Conservation (phyloP, 1,140 invertebrate genomes). For the Pseudachorutes palmiensis region DNA sequence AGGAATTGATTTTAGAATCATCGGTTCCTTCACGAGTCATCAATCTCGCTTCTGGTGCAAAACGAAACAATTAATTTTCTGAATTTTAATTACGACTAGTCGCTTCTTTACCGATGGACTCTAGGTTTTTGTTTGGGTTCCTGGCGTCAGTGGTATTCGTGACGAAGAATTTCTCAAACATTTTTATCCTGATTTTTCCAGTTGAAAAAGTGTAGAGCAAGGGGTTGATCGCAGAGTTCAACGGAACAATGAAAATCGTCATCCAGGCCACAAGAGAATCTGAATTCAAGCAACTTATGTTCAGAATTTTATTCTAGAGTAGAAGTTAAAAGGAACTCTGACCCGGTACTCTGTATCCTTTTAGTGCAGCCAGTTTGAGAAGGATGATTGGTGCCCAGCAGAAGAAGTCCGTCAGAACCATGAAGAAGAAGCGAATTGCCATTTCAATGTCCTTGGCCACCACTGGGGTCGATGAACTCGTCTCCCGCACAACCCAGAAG, state of each 20-base stretch:
- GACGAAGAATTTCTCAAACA: background rate
- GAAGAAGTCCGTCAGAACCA: conserved; percentile 61
- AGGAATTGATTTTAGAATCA: conserved; percentile 3
- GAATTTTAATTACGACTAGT: too few species aligned
- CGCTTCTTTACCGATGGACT: conserved; percentile 1
- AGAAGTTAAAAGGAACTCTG: conserved; percentile 24
- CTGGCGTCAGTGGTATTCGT: background rate
- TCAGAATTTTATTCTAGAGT: background rate
- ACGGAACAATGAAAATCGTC: background rate
- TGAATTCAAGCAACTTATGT: background rate
- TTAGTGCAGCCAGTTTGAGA: conserved; percentile 58
- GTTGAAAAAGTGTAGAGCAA: conserved; percentile 7
- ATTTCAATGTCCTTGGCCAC: conserved; percentile 57
- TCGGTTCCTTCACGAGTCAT: background rate
- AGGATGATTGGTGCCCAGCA: conserved; percentile 68
- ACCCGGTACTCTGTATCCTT: conserved; percentile 49
- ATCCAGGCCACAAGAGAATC: conserved; percentile 3
- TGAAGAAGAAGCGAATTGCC: conserved; percentile 63
- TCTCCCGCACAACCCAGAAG: conserved; percentile 56
- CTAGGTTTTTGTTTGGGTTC: background rate
- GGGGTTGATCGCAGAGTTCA: conserved; percentile 5
- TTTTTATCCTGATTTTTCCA: background rate
- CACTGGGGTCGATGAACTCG: conserved; percentile 52
- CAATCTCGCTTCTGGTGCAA: background rate
- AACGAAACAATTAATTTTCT: background rate